Base-by-base conservation (phyloP, 2,888 invertebrate species). In the Eupithecia subfuscata region DNA sequence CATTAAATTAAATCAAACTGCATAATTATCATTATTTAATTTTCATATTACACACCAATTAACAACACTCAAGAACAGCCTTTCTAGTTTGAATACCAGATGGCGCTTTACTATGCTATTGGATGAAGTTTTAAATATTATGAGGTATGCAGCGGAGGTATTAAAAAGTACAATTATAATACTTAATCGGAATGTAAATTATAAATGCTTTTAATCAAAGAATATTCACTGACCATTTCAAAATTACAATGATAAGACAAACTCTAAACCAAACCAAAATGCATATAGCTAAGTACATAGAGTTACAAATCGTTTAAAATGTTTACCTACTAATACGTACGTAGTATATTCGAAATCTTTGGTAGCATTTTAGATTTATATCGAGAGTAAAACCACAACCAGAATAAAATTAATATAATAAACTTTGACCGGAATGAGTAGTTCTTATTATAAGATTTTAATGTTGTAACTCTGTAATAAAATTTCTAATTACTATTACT, bases 241-340 rank as follows among this genome's bases (percentile, higher is more conserved):
- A n/a, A n/a, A n/a, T n/a, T 12, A 60, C 9, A 25, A 56, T 60
- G 12, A 25, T 6, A 25, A 25, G 12, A 14, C 22, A 12, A 25
- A 22, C 22, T 56, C 22, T 22, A 12, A 22, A 60, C 6, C 56
- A 12, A 22, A 60, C 6, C 56, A 14, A 60, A 25, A 60, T 60
- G 22, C 56, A 60, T 25, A 30, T 2, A n/a, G n/a, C n/a, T n/a
- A n/a, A n/a, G n/a, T n/a, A 30, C 30, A 30, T 30, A 56, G 22
- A 60, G 25, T 60, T 60, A 60, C 60, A 60, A 60, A 60, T 60
- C 60, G 60, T 6, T 60, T 25, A 25, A 60, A 56, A 60, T 25
- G 22, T 22, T 25, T 25, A 12, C 60, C 37, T 4, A 37, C 2
- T 37, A 37, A 7, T 37, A 37, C 3, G 37, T 30, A 30, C 30